phyloP scores from a whole-genome alignment of 1,140 invertebrate genomes.

The Lordiphosa collinella region DNA sequence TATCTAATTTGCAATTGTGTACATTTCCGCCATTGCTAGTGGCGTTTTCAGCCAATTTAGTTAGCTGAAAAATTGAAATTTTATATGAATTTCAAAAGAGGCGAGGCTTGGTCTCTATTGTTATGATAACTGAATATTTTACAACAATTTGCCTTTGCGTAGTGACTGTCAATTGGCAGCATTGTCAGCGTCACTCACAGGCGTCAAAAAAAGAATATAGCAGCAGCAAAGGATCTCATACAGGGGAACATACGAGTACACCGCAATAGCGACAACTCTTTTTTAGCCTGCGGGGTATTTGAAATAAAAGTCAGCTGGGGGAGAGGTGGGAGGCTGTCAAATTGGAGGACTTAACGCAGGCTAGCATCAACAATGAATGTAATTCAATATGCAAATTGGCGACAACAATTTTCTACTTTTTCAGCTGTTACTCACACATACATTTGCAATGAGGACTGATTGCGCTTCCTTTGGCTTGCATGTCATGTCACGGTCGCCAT shows the following conservation, averaged over 20 bases:
- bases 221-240: too few species aligned
- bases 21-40: too few species aligned
- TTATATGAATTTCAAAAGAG: too few species aligned
- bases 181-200: conserved; percentile 66
- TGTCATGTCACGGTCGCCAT: conserved; percentile 24
- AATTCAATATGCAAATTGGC: conserved; percentile 74
- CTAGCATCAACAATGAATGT: conserved; percentile 68
- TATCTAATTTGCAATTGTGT: too few species aligned
- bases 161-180: conserved; percentile 62
- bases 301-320: neutral
- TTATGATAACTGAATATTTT: conserved; percentile 63
- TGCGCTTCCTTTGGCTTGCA: neutral
- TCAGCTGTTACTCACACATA: conserved; percentile 10
- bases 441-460: conserved; percentile 4
- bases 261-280: conserved; percentile 24
- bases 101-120: conserved; percentile 4
- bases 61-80: too few species aligned
- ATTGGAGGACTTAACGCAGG: conserved; percentile 33
- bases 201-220: conserved; percentile 26
- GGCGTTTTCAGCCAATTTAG: too few species aligned
- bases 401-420: conserved; percentile 64
- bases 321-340: neutral
- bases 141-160: conserved; percentile 43
- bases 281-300: conserved; percentile 3
- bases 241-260: neutral